Evolutionary conservation across 2,797 vertebrate species (phyloP).

Genomic region (Sarcoramphus papa): DNA sequence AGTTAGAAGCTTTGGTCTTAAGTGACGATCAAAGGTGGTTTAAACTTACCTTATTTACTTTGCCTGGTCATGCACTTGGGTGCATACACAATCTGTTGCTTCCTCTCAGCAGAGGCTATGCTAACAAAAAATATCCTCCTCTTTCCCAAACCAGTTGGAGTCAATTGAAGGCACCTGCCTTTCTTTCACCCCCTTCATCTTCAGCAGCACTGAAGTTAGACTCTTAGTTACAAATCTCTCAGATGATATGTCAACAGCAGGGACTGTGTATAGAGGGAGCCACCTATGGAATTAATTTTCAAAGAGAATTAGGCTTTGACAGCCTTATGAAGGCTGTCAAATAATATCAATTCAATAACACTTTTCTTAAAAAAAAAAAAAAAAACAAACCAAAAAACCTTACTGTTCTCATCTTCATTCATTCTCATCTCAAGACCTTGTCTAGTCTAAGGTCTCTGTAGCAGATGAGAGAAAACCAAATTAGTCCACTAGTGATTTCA

Average conservation of each 20-base stretch:
- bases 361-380: neutral
- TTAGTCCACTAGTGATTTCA: neutral
- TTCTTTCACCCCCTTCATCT: neutral
- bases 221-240: neutral
- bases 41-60: neutral
- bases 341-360: neutral
- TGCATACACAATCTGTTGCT: neutral
- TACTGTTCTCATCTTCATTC: neutral
- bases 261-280: neutral
- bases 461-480: neutral
- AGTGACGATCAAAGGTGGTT: neutral
- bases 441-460: neutral
- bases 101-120: neutral
- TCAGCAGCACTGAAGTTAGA: neutral
- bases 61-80: neutral
- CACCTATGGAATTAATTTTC: neutral
- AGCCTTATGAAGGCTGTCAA: neutral
- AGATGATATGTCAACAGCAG: rapidly evolving
- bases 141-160: neutral
- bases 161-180: neutral
- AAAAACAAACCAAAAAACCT: neutral
- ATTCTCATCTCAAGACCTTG: neutral
- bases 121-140: neutral
- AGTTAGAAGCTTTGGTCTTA: neutral
- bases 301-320: neutral